phyloP scores from a whole-genome alignment of 2,797 vertebrate species.

The Falco columbarius region DNA sequence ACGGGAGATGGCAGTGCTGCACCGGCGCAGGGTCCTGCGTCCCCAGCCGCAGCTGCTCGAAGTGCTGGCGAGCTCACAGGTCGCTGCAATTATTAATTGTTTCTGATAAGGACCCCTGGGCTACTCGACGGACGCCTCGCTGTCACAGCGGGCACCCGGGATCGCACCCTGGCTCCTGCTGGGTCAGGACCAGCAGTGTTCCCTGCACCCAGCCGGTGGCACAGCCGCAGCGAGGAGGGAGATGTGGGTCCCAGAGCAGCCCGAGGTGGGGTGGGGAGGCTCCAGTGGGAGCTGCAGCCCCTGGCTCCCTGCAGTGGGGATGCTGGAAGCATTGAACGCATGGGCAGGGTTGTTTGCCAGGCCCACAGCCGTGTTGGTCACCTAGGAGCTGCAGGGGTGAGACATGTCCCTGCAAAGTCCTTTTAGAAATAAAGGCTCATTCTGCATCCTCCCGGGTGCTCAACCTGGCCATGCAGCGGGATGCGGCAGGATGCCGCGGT shows the following conservation, averaged over 20 bases:
- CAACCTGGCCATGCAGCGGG: rapidly evolving
- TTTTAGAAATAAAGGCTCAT: background rate
- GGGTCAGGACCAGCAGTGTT: rapidly evolving
- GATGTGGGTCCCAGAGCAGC: background rate
- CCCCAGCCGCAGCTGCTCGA: background rate
- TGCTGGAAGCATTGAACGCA: rapidly evolving
- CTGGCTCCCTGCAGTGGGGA: background rate
- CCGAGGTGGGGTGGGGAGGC: background rate
- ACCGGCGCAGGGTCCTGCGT: background rate
- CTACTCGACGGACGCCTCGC: no score
- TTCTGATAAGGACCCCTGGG: rapidly evolving
- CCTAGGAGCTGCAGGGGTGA: background rate
- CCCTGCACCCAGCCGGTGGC: background rate
- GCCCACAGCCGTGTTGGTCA: rapidly evolving
- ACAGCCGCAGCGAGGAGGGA: rapidly evolving
- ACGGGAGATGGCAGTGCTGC: constrained; percentile 77
- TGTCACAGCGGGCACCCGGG: rapidly evolving
- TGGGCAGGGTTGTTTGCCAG: background rate
- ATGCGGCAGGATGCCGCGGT: rapidly evolving
- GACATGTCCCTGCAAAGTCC: background rate
- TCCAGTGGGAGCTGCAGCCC: no score
- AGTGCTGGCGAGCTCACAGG: background rate
- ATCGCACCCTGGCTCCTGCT: background rate
- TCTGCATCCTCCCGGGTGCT: background rate
- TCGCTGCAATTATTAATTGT: rapidly evolving